Conservation (phyloP, 1,140 invertebrate species). For the Reticulitermes speratus region DNA sequence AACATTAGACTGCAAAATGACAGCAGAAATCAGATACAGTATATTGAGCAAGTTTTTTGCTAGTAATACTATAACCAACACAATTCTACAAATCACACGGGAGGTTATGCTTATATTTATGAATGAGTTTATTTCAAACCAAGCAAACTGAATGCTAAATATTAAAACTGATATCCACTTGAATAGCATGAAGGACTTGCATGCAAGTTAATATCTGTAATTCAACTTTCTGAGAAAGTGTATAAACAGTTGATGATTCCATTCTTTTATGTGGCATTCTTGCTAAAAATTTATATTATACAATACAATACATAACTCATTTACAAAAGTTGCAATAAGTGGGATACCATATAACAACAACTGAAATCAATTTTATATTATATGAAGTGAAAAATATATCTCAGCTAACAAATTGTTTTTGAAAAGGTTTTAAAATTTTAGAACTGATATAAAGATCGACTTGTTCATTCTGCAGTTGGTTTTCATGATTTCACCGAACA, state of each 20-base stretch:
- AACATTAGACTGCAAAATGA: too few relatives aligned
- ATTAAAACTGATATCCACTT: not conserved
- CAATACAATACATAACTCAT: not conserved
- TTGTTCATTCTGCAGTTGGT: too few relatives aligned
- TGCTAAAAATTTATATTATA: not conserved
- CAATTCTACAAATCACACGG: not conserved
- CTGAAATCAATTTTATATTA: too few relatives aligned
- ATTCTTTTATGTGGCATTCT: not conserved
- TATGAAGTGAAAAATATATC: too few relatives aligned
- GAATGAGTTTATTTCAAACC: not conserved
- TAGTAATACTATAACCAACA: not conserved
- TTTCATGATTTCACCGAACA: too few relatives aligned
- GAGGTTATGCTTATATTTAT: not conserved
- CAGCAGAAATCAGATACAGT: too few relatives aligned
- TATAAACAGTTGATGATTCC: not conserved
- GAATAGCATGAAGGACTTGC: not conserved
- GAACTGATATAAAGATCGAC: too few relatives aligned
- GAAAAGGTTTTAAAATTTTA: too few relatives aligned
- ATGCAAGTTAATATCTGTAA: not conserved
- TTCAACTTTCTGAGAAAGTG: not conserved
- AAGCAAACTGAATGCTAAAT: not conserved
- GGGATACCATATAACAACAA: too few relatives aligned
- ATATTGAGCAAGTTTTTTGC: too few relatives aligned
- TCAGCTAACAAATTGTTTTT: too few relatives aligned
- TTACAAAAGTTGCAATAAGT: too few relatives aligned